Base-by-base conservation (phyloP, 2,797 vertebrate genomes). In the Tangara arthus region DNA sequence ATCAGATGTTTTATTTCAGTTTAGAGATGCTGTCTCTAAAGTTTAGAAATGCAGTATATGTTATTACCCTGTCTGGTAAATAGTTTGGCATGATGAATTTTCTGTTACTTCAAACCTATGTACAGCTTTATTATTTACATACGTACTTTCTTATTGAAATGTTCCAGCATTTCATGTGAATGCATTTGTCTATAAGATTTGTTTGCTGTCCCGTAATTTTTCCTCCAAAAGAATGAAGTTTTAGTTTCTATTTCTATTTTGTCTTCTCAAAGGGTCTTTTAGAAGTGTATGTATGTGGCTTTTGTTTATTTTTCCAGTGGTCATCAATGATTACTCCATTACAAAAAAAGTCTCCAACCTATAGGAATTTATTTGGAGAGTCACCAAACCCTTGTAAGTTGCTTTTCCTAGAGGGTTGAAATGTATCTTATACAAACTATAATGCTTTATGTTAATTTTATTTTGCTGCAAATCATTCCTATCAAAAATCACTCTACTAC, bases 1-100 rank as follows among this genome's bases (percentile, higher is more conserved):
- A 89, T 95, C 94, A 92, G 77, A 92, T 96, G 92, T 95, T 96
- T 94, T 79, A 57, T 73, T 96, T 59, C 55, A 92, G 75, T 82
- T 92, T 95, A 84, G 64, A 94, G 64, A 73, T 84, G 75, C 41
- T 95, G 77, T 93, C 78, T 95, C 39, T 93, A 41, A 82, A 90
- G 71, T 87, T 95, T 87, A 73, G 79, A 94, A 89, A 73, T 53
- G 28, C 42, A 87, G 4, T 60, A 21, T 76, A 30, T 89, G 23
- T 87, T 91, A 75, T 90, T 93, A 46, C 15, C 26, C 65, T 69
- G 17, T 63, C 59, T 94, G 65, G 89, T 75, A 90, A 93, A 87
- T 87, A 89, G 59, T 92, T 89, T 69, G 80, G 66, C 83, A 46
- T 90, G 93, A 70, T 92, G 28, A 46, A 79, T 94, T 53, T 90